Conservation (phyloP, 2,113 vertebrate genomes). For the Myiozetetes cayanensis region DNA sequence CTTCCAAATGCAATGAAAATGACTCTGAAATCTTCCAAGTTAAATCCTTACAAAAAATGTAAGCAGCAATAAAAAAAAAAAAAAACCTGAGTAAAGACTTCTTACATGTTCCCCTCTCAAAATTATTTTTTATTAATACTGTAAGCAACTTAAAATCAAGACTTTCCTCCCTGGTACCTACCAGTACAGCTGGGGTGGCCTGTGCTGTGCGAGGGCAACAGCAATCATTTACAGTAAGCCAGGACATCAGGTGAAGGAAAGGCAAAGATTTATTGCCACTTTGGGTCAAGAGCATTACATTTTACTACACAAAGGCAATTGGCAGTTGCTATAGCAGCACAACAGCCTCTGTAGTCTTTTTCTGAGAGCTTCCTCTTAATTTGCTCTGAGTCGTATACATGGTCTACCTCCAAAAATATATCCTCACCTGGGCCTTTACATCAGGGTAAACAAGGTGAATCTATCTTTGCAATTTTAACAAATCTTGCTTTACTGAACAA, state of each 20-base stretch:
- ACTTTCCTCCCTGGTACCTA: background rate
- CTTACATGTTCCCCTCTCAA: background rate
- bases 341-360: background rate
- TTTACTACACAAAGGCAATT: background rate
- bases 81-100: background rate
- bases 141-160: background rate
- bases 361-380: background rate
- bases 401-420: background rate
- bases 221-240: background rate
- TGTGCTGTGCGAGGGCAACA: rapidly evolving
- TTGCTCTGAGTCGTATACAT: background rate
- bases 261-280: background rate
- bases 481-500: background rate
- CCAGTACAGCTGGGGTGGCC: background rate
- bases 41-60: background rate
- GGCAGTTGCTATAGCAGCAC: background rate
- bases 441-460: background rate
- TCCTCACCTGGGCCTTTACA: background rate
- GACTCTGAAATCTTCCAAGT: background rate
- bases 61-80: background rate
- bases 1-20: background rate
- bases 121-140: no score
- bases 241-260: background rate
- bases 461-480: background rate
- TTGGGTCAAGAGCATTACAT: background rate